Evolutionary conservation across 2,888 invertebrate species (phyloP).

Genomic region (Stegana nigrithorax): DNA sequence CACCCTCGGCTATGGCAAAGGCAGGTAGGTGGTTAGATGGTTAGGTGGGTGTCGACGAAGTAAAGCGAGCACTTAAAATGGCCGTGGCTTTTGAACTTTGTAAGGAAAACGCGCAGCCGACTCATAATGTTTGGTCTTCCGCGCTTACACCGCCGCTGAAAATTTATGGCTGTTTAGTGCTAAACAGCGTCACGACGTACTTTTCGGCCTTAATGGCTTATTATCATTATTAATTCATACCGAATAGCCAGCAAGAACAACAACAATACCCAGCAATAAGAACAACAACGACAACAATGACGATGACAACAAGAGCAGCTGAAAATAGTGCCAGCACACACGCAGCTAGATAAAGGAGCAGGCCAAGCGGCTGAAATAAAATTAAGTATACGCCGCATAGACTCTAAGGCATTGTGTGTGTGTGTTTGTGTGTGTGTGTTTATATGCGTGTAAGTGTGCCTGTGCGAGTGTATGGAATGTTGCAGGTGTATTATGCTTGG

Average conservation of each 20-base stretch:
- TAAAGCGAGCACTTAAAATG: background rate
- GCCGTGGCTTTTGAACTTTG: slow-evolving; percentile 1
- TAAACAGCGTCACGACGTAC: slow-evolving; percentile 20
- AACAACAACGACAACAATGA: slow-evolving; percentile 24
- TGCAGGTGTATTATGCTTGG: slow-evolving; percentile 5
- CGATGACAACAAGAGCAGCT: slow-evolving; percentile 39
- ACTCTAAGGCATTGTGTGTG: background rate
- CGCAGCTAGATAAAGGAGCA: no score
- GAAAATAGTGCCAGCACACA: background rate
- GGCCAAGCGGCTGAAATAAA: no score
- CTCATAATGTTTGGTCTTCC: background rate
- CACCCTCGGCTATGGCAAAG: no score
- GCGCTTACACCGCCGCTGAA: background rate
- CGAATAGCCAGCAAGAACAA: slow-evolving; percentile 11
- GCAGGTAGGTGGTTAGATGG: background rate
- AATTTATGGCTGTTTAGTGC: slow-evolving; percentile 33
- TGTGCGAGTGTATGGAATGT: no score
- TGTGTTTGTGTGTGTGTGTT: background rate
- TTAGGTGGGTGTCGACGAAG: no score
- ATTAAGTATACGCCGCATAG: no score
- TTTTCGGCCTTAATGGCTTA: slow-evolving; percentile 44
- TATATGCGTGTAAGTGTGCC: background rate
- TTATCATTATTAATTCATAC: slow-evolving; percentile 53
- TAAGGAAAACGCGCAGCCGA: background rate
- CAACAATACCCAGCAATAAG: slow-evolving; percentile 22